Percentiles rank a stretch among this genome's conserved stretches.
phyloP scores from a whole-genome alignment of 1,140 invertebrate genomes.

The Brachionus rubens region DNA sequence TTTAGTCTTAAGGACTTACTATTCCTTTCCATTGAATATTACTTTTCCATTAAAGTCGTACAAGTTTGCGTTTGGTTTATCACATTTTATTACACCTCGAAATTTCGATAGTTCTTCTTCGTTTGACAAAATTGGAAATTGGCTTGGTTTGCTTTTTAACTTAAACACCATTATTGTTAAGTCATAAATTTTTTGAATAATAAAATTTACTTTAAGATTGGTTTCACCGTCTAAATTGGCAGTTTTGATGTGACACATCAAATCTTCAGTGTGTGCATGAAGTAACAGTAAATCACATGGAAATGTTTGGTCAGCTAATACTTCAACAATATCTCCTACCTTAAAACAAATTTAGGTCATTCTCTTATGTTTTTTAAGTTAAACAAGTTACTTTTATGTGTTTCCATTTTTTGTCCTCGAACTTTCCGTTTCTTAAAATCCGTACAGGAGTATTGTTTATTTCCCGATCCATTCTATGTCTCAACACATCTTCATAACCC shows the following conservation, averaged over 20 bases:
- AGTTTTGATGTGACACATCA: conserved; percentile 89
- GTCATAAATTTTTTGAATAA: too few species aligned
- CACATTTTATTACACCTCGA: conserved; percentile 65
- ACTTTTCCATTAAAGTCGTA: conserved; percentile 86
- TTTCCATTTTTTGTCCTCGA: conserved; percentile 30
- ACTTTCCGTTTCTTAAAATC: conserved; percentile 27
- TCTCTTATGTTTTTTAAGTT: too few species aligned
- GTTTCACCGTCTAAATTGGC: conserved; percentile 98
- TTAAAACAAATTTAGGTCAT: background rate
- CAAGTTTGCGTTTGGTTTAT: conserved; percentile 66
- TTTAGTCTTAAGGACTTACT: background rate
- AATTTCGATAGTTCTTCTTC: conserved; percentile 60
- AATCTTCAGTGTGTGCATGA: conserved; percentile 24
- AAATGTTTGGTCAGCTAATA: conserved; percentile 20
- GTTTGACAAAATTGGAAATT: too few species aligned
- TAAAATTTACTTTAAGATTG: conserved; percentile 79
- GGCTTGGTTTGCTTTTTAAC: too few species aligned
- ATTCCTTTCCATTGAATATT: conserved; percentile 21
- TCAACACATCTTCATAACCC: conserved; percentile 74
- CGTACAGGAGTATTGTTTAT: conserved; percentile 64
- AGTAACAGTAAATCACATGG: conserved; percentile 40
- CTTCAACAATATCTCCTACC: conserved; percentile 45
- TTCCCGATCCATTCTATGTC: conserved; percentile 71
- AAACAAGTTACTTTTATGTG: conserved; percentile 22
- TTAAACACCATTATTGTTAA: too few species aligned